Conservation (phyloP, 35 echinoderm and acorn worm species). For the Apostichopus californicus region DNA sequence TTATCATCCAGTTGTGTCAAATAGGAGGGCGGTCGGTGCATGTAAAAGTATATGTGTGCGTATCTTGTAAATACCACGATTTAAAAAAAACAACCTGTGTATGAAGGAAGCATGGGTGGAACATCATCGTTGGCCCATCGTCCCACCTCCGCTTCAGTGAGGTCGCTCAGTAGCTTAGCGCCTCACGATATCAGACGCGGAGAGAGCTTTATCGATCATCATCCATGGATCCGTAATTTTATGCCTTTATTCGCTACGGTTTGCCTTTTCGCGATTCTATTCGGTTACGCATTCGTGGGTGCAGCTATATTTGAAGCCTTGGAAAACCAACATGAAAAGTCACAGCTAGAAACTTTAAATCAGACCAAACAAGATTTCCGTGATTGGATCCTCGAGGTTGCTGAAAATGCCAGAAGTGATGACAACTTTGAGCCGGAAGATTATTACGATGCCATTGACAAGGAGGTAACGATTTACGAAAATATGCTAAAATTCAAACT, state of each 20-base stretch:
- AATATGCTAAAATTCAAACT: neutral
- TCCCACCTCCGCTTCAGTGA: slow-evolving; percentile 14
- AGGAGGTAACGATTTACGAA: neutral
- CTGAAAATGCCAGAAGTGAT: neutral
- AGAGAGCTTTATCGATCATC: slow-evolving; percentile 36
- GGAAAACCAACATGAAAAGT: neutral
- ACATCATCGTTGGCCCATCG: neutral
- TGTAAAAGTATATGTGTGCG: too few relatives aligned
- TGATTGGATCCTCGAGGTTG: slow-evolving; percentile 7
- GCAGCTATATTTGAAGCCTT: slow-evolving; percentile 26
- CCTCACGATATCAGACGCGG: slow-evolving; percentile 26
- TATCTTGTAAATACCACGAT: too few relatives aligned
- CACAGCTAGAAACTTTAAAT: neutral
- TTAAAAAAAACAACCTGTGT: neutral
- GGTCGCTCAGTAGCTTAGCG: slow-evolving; percentile 7
- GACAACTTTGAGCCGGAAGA: neutral
- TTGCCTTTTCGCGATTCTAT: slow-evolving; percentile 40
- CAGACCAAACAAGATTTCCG: neutral
- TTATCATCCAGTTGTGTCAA: too few relatives aligned
- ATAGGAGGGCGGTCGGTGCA: too few relatives aligned
- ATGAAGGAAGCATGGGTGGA: neutral
- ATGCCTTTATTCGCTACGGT: slow-evolving; percentile 42
- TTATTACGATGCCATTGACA: neutral
- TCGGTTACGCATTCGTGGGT: slow-evolving; percentile 31
- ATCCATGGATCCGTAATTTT: slow-evolving; percentile 46